Evolutionary conservation across 2,113 vertebrate species (phyloP), one percentile per base, ranked within the genome.

Genomic region (Perognathus longimembris): DNA sequence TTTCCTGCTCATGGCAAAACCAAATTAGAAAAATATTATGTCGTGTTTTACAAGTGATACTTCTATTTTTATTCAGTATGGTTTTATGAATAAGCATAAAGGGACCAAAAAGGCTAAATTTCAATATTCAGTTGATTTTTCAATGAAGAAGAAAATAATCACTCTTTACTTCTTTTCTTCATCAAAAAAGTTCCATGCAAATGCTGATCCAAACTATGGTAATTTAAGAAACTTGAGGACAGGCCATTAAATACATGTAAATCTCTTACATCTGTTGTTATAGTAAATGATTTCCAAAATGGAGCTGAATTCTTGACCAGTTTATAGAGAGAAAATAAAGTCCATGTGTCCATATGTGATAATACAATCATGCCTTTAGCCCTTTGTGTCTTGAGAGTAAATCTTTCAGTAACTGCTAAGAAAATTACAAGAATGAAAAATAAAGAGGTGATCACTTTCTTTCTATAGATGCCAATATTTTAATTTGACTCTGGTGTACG

Each of bases 11-110:
- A 8, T 75, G 12, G 40, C 45, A 88, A 69, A 82, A 64, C 20
- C 22, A 92, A 50, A 20, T 32, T 67, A 81, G 61, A 10, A 89
- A 14, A 40, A 81, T 7, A 30, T 74, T 74, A 81, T 22, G 50
- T 0, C 8, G n/a, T 93, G 20, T 80, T 89, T 78, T 88, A 84
- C 2, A 91, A 77, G 32, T 28, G 11, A 0, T 40, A 74, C 18
- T 69, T 89, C 26, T 91, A 57, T 50, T 91, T 91, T 94, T 63
- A 79, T 91, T 91, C 80, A 89, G 84, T 76, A 20, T 76, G 73
- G 10, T 57, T 82, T 94, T 7, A 45, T 80, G 30, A 89, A 81
- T 61, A 94, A 64, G 15, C 38, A 0, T 88, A 82, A 64, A 42
- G 22, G 21, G 6, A 85, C 14, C 50, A 66, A 22, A 80, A 77